Percentiles rank a stretch among this genome's conserved stretches.
phyloP scores from a whole-genome alignment of 2,113 vertebrate genomes.

The Coregonus clupeaformis region DNA sequence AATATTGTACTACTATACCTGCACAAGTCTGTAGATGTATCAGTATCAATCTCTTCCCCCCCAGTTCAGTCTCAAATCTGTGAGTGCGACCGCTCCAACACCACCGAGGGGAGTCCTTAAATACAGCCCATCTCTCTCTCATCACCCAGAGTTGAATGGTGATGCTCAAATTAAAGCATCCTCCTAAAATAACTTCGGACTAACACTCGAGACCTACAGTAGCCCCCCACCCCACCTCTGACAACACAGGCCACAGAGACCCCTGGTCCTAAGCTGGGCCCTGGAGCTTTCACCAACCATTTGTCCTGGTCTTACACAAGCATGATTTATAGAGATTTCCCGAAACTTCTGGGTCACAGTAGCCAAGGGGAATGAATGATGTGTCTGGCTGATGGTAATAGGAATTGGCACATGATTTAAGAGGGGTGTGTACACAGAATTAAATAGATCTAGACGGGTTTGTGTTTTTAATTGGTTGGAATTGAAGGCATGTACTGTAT shows the following conservation, averaged over 20 bases:
- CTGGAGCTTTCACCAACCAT: background rate
- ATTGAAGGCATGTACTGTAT: background rate
- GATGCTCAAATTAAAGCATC: conserved; percentile 52
- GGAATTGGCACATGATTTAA: too few species aligned
- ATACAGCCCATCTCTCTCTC: conserved; percentile 54
- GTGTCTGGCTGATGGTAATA: background rate
- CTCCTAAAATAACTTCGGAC: conserved; percentile 73
- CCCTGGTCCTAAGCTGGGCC: background rate
- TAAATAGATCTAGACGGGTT: background rate
- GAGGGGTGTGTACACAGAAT: background rate
- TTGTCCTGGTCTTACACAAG: background rate
- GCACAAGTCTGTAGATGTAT: conserved; percentile 22
- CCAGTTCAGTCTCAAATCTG: background rate
- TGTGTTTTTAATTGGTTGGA: background rate
- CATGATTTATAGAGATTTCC: background rate
- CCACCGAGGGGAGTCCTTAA: conserved; percentile 42
- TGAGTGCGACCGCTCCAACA: background rate
- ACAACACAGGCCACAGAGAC: background rate
- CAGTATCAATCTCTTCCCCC: background rate
- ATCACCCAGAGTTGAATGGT: conserved; percentile 33
- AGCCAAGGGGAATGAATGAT: background rate
- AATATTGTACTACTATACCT: background rate
- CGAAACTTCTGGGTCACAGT: too few species aligned
- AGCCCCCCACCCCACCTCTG: conserved; percentile 33
- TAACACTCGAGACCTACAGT: conserved; percentile 1